These are phyloP conservation scores for Bellardia pandia DNA, from an alignment of 2,888 invertebrate species.

Conservation along the genomic window DNA sequence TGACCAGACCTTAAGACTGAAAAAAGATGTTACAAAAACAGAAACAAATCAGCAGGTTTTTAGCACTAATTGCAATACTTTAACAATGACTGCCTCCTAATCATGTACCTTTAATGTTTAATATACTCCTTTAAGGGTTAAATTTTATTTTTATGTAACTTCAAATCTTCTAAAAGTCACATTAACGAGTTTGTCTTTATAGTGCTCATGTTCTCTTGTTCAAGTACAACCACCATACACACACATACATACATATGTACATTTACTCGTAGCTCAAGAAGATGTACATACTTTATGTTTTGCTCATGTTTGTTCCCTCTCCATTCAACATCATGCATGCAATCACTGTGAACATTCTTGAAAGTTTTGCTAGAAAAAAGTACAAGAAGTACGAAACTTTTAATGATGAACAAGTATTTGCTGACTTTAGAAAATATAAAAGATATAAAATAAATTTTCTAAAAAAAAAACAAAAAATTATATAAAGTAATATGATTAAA, in stretches of 20 bases:
- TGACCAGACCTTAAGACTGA: too few species aligned
- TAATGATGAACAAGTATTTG: slow-evolving; percentile 49
- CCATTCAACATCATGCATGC: slow-evolving; percentile 28
- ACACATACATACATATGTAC: background rate
- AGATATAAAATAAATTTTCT: background rate
- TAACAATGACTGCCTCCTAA: too few species aligned
- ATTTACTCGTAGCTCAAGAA: background rate
- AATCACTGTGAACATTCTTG: slow-evolving; percentile 29
- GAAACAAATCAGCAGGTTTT: too few species aligned
- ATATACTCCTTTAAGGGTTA: background rate
- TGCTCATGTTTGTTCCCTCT: slow-evolving; percentile 1
- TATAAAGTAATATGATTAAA: slow-evolving; percentile 24
- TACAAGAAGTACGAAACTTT: slow-evolving; percentile 42
- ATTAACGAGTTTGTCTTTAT: slow-evolving; percentile 36
- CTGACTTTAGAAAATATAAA: slow-evolving; percentile 13
- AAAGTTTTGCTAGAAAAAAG: slow-evolving; percentile 35
- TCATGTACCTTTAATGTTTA: too few species aligned
- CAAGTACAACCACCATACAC: background rate
- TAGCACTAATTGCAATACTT: too few species aligned
- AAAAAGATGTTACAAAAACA: too few species aligned
- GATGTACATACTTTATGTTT: background rate
- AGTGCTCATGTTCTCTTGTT: slow-evolving; percentile 28
- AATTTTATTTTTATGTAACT: background rate
- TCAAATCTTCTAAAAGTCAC: slow-evolving; percentile 25
- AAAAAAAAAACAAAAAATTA: background rate